phyloP scores from a whole-genome alignment of 1,140 invertebrate genomes.

The Psix sp. region DNA sequence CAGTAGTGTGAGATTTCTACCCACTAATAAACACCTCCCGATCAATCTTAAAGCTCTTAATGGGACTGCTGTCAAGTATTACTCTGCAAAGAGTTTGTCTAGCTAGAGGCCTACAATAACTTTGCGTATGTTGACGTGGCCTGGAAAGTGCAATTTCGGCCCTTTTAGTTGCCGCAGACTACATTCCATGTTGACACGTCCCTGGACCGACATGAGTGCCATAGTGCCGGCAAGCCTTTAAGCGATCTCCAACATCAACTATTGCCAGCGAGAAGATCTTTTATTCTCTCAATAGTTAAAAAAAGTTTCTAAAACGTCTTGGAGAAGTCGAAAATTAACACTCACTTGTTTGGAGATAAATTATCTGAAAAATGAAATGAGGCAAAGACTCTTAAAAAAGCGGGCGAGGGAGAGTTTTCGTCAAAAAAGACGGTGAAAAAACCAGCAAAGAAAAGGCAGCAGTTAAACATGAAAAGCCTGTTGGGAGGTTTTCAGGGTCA shows the following conservation, averaged over 20 bases:
- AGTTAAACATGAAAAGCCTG: conserved; percentile 22
- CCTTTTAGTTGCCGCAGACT: too few relatives aligned
- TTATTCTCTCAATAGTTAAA: conserved; percentile 35
- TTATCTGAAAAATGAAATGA: conserved; percentile 16
- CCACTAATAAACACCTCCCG: too few relatives aligned
- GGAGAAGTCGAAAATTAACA: conserved; percentile 23
- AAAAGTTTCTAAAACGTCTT: conserved; percentile 25
- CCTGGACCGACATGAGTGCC: too few relatives aligned
- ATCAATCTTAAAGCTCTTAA: too few relatives aligned
- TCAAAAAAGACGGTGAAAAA: conserved; percentile 12
- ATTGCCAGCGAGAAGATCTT: conserved; percentile 27
- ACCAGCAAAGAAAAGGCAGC: conserved; percentile 4
- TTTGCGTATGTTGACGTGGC: too few relatives aligned
- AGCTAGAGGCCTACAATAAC: too few relatives aligned
- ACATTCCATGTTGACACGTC: too few relatives aligned
- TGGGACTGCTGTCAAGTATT: too few relatives aligned
- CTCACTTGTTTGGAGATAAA: conserved; percentile 23
- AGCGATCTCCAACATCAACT: conserved; percentile 25
- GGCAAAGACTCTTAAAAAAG: conserved; percentile 16
- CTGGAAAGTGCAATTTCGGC: too few relatives aligned
- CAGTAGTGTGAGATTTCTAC: too few relatives aligned
- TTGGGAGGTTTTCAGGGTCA: conserved; percentile 6
- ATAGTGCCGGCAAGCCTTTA: conserved; percentile 26
- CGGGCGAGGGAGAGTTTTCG: conserved; percentile 8
- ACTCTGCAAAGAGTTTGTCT: too few relatives aligned